Evolutionary conservation across 2,888 invertebrate species (phyloP), one percentile per base, ranked within the genome.

Genomic region (Netelia inedita): DNA sequence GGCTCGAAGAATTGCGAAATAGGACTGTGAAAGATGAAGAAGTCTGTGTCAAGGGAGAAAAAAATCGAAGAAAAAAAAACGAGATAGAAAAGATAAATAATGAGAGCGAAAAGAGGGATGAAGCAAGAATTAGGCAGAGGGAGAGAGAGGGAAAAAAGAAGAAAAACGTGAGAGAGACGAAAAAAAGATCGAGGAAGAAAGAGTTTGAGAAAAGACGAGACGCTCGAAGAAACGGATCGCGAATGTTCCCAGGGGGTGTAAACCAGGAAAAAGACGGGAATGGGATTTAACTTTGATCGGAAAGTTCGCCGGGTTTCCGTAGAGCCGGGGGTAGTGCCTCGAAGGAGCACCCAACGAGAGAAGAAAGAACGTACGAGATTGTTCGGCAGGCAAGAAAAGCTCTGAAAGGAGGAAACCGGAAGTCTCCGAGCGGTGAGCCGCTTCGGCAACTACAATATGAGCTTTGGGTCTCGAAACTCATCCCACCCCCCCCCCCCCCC

Each of bases 381-480:
- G 76, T 41, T 59, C 11, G 23, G 21, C 21, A 50, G 14, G 23
- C n/a, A 41, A 71, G 79, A 72, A 72, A 73, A 50, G 71, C 65
- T 50, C 59, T 75, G 83, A 80, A 83, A 83, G 53, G 66, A 59
- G 59, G 75, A 72, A 46, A 63, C 75, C 83, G 83, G 83, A 83
- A 79, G 75, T 79, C 73, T 82, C 41, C 66, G 55, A 65, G 21
- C 35, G 28, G n/a, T 28, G 43, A 78, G 68, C 57, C 79, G 9
- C 16, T 71, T 53, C 69, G 19, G 16, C 61, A 41, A 57, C 61
- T 71, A 79, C 65, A 65, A 63, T 72, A 63, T 55, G 71, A 79
- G 72, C 53, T 71, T 59, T 74, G 65, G 8, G 28, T 65, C 65
- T 65, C 5, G 28, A 65, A 8, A 23, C 23, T 61, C 61, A 19